Evolutionary conservation across 2,888 invertebrate species (phyloP).

Genomic region (Cataglyphis livida): DNA sequence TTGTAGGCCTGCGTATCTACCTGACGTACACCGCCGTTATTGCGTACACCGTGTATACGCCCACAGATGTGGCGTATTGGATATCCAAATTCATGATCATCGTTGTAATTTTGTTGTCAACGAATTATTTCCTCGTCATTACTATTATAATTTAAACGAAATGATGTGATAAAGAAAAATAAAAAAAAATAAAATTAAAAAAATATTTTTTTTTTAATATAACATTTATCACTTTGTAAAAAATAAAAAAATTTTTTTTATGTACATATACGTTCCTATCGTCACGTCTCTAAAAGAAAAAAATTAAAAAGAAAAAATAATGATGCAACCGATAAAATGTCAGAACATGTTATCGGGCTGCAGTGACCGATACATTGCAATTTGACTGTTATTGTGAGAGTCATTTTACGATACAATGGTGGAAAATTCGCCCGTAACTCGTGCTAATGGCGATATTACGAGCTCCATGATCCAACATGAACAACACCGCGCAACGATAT

Average conservation of each 20-base stretch:
- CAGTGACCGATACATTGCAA: conserved; percentile 22
- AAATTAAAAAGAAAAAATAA: not conserved
- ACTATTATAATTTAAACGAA: conserved; percentile 6
- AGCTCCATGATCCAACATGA: conserved; percentile 65
- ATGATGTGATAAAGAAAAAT: not conserved
- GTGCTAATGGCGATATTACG: conserved; percentile 57
- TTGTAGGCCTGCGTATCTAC: conserved; percentile 70
- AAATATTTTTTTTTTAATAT: not conserved
- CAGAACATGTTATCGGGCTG: conserved; percentile 52
- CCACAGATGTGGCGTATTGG: conserved; percentile 74
- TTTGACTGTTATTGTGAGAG: conserved; percentile 39
- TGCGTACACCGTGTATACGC: conserved; percentile 72
- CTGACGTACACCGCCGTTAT: conserved; percentile 55
- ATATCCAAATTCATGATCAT: conserved; percentile 78
- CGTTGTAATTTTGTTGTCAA: conserved; percentile 63
- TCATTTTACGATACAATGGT: conserved; percentile 53
- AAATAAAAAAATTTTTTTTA: not conserved
- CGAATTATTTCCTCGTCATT: conserved; percentile 2
- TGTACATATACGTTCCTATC: not conserved
- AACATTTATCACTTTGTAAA: not conserved
- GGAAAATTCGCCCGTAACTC: conserved; percentile 46
- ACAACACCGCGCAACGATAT: conserved; percentile 52
- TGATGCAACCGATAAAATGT: conserved; percentile 15
- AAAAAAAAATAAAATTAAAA: too few relatives aligned
- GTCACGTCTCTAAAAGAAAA: not conserved